Conservation (phyloP, 2,888 invertebrate species). For the Leptopterna dolabrata region DNA sequence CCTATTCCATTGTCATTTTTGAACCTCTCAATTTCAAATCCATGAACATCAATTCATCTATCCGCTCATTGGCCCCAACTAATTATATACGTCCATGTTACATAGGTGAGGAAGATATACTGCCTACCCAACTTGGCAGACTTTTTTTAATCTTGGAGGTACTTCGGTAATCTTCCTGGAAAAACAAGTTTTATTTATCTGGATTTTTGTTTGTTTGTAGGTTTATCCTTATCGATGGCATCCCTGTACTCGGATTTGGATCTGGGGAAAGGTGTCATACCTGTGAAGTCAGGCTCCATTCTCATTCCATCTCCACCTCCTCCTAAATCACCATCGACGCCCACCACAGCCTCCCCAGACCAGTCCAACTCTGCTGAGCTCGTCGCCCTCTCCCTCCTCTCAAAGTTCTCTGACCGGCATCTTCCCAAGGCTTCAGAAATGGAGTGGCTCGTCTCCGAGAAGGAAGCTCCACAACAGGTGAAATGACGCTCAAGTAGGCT, state of each 20-base stretch:
- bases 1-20: too few relatives aligned
- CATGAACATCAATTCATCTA: too few relatives aligned
- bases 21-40: too few relatives aligned
- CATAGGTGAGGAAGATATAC: too few relatives aligned
- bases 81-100: too few relatives aligned
- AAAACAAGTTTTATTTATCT: too few relatives aligned
- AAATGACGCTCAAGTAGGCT: too few relatives aligned
- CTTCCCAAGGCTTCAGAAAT: slow-evolving; percentile 82
- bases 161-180: too few relatives aligned
- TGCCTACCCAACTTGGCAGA: too few relatives aligned
- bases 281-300: background rate
- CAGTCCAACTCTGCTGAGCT: slow-evolving; percentile 77
- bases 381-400: slow-evolving; percentile 80
- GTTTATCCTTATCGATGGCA: slow-evolving; percentile 74
- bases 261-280: slow-evolving; percentile 65
- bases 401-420: slow-evolving; percentile 80
- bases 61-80: too few relatives aligned
- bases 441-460: slow-evolving; percentile 83
- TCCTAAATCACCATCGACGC: background rate
- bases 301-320: background rate
- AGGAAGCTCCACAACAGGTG: slow-evolving; percentile 76
- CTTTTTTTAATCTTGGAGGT: too few relatives aligned
- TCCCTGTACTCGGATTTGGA: slow-evolving; percentile 74
- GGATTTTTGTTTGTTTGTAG: slow-evolving; percentile 62
- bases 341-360: slow-evolving; percentile 61